Evolutionary conservation across 1,140 invertebrate species (phyloP).

Genomic region (Paramacrobiotus metropolitanus): DNA sequence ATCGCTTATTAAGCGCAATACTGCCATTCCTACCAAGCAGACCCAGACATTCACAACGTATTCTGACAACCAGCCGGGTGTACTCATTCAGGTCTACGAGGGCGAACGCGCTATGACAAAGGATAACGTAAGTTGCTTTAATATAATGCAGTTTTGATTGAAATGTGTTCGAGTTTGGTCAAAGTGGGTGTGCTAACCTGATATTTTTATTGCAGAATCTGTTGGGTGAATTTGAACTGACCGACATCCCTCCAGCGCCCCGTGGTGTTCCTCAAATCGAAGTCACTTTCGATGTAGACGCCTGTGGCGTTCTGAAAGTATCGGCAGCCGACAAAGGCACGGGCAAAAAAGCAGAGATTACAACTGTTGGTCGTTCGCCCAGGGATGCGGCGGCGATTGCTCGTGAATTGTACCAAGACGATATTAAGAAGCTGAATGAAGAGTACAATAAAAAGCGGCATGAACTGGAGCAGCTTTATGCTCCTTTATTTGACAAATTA

Average conservation of each 20-base stretch:
- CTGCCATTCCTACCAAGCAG: slow-evolving; percentile 38
- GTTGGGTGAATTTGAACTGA: slow-evolving; percentile 33
- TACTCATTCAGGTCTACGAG: slow-evolving; percentile 44
- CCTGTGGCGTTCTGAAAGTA: slow-evolving; percentile 25
- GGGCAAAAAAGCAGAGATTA: slow-evolving; percentile 52
- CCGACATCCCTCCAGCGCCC: slow-evolving; percentile 35
- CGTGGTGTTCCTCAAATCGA: slow-evolving; percentile 33
- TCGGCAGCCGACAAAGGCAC: slow-evolving; percentile 35
- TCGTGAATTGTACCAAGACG: too few species aligned
- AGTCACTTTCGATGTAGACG: slow-evolving; percentile 35
- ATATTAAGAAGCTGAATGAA: too few species aligned
- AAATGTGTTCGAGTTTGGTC: too few species aligned
- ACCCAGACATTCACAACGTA: slow-evolving; percentile 40
- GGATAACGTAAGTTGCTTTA: slow-evolving; percentile 17
- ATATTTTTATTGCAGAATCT: too few species aligned
- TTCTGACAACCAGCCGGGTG: slow-evolving; percentile 46
- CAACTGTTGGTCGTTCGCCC: slow-evolving; percentile 25
- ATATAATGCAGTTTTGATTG: not conserved
- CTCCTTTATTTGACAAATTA: too few species aligned
- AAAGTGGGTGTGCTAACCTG: too few species aligned
- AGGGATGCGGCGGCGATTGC: too few species aligned
- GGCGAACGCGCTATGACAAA: slow-evolving; percentile 19
- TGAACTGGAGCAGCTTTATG: too few species aligned
- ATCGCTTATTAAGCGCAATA: slow-evolving; percentile 36
- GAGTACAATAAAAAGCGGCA: too few species aligned